These are phyloP conservation scores for Oxycera nigricornis DNA, from an alignment of 2,888 invertebrate species.

Conservation along the genomic window DNA sequence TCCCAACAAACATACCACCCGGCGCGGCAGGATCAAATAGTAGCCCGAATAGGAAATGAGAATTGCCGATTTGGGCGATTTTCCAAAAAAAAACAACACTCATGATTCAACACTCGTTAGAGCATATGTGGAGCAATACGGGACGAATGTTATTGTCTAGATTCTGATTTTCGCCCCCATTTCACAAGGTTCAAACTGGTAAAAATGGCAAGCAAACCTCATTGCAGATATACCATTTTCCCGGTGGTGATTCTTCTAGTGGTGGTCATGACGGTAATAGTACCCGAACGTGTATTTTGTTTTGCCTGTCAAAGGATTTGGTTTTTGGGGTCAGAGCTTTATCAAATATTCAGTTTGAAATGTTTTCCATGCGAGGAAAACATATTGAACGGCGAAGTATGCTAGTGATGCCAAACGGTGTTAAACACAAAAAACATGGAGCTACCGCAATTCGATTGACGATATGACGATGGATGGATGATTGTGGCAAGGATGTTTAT, in stretches of 20 bases:
- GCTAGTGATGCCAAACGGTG: too few relatives aligned
- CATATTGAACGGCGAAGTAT: too few relatives aligned
- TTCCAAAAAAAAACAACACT: not conserved
- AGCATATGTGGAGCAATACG: too few relatives aligned
- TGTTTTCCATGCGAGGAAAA: too few relatives aligned
- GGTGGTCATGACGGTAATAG: not conserved
- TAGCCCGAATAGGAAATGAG: not conserved
- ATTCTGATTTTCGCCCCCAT: too few relatives aligned
- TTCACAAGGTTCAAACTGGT: too few relatives aligned
- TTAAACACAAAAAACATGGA: too few relatives aligned
- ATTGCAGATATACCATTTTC: not conserved
- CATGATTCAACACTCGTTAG: too few relatives aligned
- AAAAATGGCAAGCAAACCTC: not conserved
- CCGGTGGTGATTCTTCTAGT: not conserved
- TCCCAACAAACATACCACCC: not conserved
- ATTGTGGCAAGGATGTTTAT: too few relatives aligned
- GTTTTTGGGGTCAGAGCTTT: not conserved
- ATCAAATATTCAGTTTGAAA: not conserved
- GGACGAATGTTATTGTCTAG: too few relatives aligned
- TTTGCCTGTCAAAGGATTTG: not conserved
- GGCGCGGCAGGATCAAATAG: not conserved
- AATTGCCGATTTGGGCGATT: slow-evolving; percentile 3
- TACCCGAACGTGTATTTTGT: not conserved
- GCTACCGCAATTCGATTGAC: too few relatives aligned
- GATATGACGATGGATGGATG: too few relatives aligned